Base-by-base conservation (phyloP, 2,797 vertebrate genomes). In the Macropodus opercularis region DNA sequence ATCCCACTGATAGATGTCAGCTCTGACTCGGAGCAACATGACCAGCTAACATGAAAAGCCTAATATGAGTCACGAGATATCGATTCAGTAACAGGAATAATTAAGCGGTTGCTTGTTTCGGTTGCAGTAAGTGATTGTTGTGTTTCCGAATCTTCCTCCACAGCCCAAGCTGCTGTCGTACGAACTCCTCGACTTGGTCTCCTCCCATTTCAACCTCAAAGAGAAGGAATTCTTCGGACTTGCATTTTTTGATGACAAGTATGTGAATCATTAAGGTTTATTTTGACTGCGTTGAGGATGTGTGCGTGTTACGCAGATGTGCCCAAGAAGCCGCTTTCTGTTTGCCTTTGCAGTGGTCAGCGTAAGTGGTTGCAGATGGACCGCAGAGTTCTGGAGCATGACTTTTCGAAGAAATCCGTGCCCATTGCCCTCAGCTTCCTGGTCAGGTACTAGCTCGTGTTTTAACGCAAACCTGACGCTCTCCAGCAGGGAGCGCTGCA, bases 141-240 rank as follows among this genome's bases (percentile, higher is more conserved):
- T 77, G 10, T 59, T 42, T 65, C 12, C 42, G 2, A 40, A 54
- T 73, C 52, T 82, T 87, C 75, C 42, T 49, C 67, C 14, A 53
- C 80, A 99, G 98, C 98, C 97, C n/a, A 99, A 97, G 90, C 95
- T 99, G 70, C 91, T 98, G 88, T 95, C 97, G 24, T 94, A 95
- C 34, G 98, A 99, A 72, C 93, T 99, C 65, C 87, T 99, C 79
- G 98, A 99, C 85, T 90, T 99, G 52, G 98, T 98, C 74, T 97
- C 97, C 19, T 99, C 98, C 1, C 98, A 99, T 85, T 99, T 99
- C 90, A 99, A 96, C 90, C 93, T 99, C 70, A 99, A 99, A 80
- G 98, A 99, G 84, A 99, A 99, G 81, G 96, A 99, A 34, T 99
- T 96, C 88, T 99, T 99, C 77, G 97, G 98, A 67, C 96, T 99